Evolutionary conservation across 2,888 invertebrate species (phyloP), one percentile per base, ranked within the genome.

Genomic region (Charanyca ferruginea): DNA sequence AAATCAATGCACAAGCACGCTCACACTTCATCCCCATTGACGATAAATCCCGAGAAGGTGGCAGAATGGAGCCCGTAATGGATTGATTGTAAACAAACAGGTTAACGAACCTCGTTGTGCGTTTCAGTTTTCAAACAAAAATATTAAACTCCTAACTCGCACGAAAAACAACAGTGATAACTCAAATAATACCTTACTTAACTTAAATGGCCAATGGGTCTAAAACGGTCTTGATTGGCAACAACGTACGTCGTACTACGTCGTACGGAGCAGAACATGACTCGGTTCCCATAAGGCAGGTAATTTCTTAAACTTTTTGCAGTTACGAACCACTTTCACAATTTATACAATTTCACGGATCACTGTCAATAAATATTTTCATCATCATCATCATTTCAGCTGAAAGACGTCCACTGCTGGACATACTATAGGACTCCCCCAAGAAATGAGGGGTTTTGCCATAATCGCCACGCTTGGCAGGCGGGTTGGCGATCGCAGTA

Each of bases 1-100:
- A 45, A 71, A 71, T 74, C 22, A 71, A 74, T 77, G 65, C 65
- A 58, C 11, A 53, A 61, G 59, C 78, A 77, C 66, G 74, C 35
- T 23, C 48, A 11, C 35, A 47, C 53, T 57, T 64, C 72, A 71
- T 8, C 49, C 23, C 32, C 38, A 41, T 22, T 22, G 11, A 18
- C 32, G 0, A 65, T 60, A 65, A 57, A 74, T 61, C 53, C 58
- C 13, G 28, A 48, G 18, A 9, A 23, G 20, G 13, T 32, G 3
- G 5, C 16, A 9, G 23, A 22, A 23, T 42, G 16, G n/a, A 25
- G 20, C n/a, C n/a, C 8, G 18, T 44, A 44, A 41, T 49, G 38
- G 23, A 54, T 54, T 44, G 35, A 73, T 48, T 20, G 41, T 60
- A 8, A 22, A 42, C 42, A 41, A 22, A 42, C 42, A 41, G 11